Evolutionary conservation across 2,797 vertebrate genomes (phyloP).

Genomic region (Hippocampus kuda): DNA sequence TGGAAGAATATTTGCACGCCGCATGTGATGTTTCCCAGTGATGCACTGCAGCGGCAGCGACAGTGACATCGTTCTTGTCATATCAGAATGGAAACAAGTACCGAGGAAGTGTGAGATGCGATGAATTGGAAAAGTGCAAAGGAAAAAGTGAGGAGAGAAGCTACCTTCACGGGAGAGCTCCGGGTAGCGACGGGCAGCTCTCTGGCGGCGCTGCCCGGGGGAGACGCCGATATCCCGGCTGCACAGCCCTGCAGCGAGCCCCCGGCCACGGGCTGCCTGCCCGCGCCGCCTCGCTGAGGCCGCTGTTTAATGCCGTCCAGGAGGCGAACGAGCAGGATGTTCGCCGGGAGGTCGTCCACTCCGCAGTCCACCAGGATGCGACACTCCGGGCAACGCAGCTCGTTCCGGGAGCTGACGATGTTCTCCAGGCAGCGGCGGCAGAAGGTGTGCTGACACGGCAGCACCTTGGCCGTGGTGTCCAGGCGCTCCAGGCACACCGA

Average conservation of each 20-base stretch:
- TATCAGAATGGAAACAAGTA: background rate
- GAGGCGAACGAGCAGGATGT: slow-evolving; percentile 88
- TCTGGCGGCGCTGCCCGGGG: slow-evolving; percentile 64
- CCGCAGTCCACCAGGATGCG: slow-evolving; percentile 93
- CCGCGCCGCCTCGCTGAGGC: slow-evolving; percentile 70
- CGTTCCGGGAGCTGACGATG: slow-evolving; percentile 88
- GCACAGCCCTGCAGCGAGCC: slow-evolving; percentile 66
- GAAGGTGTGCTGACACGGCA: slow-evolving; percentile 97
- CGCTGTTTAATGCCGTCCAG: slow-evolving; percentile 92
- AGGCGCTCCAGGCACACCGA: slow-evolving; percentile 93
- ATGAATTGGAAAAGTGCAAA: background rate
- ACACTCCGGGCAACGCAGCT: slow-evolving; percentile 94
- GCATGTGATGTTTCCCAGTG: background rate
- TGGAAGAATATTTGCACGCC: background rate
- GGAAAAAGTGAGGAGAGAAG: slow-evolving; percentile 24
- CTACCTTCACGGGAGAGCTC: slow-evolving; percentile 73
- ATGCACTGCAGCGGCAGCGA: background rate
- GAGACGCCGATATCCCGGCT: slow-evolving; percentile 66
- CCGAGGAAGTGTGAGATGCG: background rate
- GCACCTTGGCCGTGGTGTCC: slow-evolving; percentile 90
- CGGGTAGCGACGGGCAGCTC: slow-evolving; percentile 64
- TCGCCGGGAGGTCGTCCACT: slow-evolving; percentile 90
- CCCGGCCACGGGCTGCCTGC: slow-evolving; percentile 51
- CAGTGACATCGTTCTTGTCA: background rate
- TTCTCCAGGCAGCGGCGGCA: slow-evolving; percentile 95